These are phyloP conservation scores for Zootermopsis nevadensis DNA, from an alignment of 2,888 invertebrate species.

Conservation along the genomic window DNA sequence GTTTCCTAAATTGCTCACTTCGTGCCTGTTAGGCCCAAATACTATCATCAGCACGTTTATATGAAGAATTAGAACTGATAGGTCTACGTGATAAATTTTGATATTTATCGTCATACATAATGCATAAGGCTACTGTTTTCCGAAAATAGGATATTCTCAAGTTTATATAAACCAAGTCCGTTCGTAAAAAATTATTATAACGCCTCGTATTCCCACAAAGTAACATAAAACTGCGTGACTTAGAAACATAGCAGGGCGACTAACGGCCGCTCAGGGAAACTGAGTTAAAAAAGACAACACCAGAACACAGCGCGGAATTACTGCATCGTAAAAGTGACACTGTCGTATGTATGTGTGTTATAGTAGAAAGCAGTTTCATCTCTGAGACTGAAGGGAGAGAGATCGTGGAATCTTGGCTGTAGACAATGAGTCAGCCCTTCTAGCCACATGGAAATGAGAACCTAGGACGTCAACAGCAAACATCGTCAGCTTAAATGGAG, in stretches of 20 bases:
- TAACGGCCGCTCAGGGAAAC: neutral
- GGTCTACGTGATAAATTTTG: too few species aligned
- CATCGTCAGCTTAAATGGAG: constrained; percentile 2
- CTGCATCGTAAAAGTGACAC: neutral
- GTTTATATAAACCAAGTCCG: too few species aligned
- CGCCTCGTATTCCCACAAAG: too few species aligned
- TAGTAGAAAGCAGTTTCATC: constrained; percentile 1
- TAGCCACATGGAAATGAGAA: neutral
- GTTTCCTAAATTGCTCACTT: too few species aligned
- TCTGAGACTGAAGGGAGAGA: neutral
- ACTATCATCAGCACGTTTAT: too few species aligned
- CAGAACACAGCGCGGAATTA: neutral
- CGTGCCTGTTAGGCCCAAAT: too few species aligned
- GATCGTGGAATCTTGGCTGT: neutral
- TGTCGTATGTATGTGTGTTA: neutral
- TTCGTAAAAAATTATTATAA: too few species aligned
- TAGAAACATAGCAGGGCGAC: neutral
- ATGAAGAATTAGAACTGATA: too few species aligned
- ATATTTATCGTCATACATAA: too few species aligned
- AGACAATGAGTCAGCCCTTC: neutral
- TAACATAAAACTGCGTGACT: too few species aligned
- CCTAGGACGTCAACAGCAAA: neutral
- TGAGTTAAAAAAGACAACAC: neutral
- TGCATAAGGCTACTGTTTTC: too few species aligned
- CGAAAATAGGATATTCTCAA: too few species aligned